A percentile compares a stretch with the other conserved stretches of the same genome.
These are phyloP conservation scores for Coendou prehensilis DNA, from an alignment of 2,797 vertebrate genomes.

Conservation along the genomic window DNA sequence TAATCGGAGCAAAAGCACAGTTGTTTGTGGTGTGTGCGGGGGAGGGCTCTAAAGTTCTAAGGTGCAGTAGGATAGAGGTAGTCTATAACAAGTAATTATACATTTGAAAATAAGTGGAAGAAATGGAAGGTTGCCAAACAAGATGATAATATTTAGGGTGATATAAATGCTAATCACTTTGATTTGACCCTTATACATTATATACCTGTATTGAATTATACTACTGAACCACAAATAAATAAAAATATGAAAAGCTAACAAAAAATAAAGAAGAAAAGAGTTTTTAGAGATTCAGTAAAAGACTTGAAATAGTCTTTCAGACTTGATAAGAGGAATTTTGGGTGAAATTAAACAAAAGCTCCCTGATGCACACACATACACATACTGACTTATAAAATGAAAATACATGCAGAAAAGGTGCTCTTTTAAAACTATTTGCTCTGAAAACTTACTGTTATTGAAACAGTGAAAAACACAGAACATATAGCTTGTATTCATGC, in stretches of 20 bases:
- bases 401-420: not conserved
- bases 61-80: not conserved
- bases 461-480: not conserved
- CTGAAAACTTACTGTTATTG: not conserved
- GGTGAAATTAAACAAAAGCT: not conserved
- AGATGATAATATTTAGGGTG: not conserved
- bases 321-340: not conserved
- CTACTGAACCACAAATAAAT: not conserved
- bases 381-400: not conserved
- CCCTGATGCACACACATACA: not conserved
- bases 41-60: not conserved
- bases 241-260: not conserved
- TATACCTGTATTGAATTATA: not conserved
- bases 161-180: not conserved
- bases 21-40: not conserved
- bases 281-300: not conserved
- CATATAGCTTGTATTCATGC: not conserved
- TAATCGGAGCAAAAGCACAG: not conserved
- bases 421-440: not conserved
- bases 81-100: not conserved
- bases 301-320: not conserved
- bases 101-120: not conserved
- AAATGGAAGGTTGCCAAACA: not conserved
- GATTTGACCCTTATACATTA: not conserved
- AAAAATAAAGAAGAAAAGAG: not conserved